Conservation (phyloP, 2,113 vertebrate genomes). For the Chaetodon auriga region DNA sequence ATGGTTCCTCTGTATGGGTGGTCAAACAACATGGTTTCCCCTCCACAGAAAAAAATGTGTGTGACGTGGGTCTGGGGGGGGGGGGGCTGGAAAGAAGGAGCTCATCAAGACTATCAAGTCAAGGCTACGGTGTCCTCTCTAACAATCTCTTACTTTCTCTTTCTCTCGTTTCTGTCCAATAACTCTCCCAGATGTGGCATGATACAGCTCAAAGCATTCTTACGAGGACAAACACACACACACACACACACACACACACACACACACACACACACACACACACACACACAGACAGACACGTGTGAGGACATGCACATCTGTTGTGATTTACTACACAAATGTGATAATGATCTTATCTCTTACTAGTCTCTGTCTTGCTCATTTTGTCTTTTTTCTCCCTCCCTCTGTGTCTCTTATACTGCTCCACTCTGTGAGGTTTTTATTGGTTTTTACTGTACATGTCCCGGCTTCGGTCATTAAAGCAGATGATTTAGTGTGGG, state of each 20-base stretch:
- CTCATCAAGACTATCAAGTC: constrained; percentile 46
- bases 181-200: constrained; percentile 50
- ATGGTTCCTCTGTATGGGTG: constrained; percentile 32
- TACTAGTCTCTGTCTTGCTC: constrained; percentile 27
- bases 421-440: constrained; percentile 52
- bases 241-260: neutral
- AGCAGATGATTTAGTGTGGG: constrained; percentile 69
- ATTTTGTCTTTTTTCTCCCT: constrained; percentile 12
- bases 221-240: neutral
- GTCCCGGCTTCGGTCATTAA: constrained; percentile 64
- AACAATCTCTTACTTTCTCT: constrained; percentile 37
- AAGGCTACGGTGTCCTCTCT: constrained; percentile 39
- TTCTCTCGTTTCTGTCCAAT: constrained; percentile 14
- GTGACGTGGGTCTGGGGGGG: neutral
- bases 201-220: constrained; percentile 59
- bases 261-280: no score
- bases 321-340: constrained; percentile 57
- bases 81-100: neutral
- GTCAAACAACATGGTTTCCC: constrained; percentile 39
- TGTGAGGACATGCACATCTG: constrained; percentile 8
- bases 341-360: constrained; percentile 70
- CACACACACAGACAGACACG: neutral
- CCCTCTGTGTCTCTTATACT: constrained; percentile 19
- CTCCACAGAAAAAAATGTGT: neutral
- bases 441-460: constrained; percentile 58